A percentile compares a stretch with the other conserved stretches of the same genome.
Conservation (phyloP, 2,113 vertebrate species). For the Cynopterus brachyotis region DNA sequence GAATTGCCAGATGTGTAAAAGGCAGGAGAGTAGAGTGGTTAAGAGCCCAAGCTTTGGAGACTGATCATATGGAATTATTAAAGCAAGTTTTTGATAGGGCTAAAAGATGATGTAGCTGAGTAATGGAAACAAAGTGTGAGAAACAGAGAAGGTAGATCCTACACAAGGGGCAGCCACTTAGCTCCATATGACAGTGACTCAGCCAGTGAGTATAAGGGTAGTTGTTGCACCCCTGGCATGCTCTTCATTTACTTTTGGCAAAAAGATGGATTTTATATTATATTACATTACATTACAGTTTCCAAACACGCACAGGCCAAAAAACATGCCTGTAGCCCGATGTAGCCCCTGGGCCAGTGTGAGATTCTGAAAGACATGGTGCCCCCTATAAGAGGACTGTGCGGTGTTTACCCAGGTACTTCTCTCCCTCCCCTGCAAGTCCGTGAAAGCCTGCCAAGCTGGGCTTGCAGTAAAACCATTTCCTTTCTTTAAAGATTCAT, state of each 20-base stretch:
- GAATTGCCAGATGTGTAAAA: neutral
- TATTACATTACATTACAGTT: neutral
- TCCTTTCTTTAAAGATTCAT: neutral
- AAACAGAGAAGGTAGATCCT: neutral
- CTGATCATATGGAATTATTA: neutral
- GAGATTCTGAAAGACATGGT: neutral
- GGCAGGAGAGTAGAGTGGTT: neutral
- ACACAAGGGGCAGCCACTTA: fast-evolving
- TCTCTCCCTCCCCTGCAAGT: neutral
- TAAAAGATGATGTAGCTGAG: neutral
- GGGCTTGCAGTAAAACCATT: neutral
- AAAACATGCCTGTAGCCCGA: neutral
- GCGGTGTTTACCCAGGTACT: neutral
- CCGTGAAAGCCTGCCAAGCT: neutral
- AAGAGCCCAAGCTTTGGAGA: neutral
- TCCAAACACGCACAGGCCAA: neutral
- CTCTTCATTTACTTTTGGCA: neutral
- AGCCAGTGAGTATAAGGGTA: too few species aligned
- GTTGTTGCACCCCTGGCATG: neutral
- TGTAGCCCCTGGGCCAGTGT: fast-evolving
- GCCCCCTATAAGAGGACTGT: fast-evolving
- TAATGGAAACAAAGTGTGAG: neutral
- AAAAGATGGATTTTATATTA: neutral
- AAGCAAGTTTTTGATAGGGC: neutral
- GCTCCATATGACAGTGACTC: fast-evolving